A percentile compares a stretch with the other conserved stretches of the same genome.
phyloP scores from a whole-genome alignment of 2,888 invertebrate species.

The Watsonalla cultraria region DNA sequence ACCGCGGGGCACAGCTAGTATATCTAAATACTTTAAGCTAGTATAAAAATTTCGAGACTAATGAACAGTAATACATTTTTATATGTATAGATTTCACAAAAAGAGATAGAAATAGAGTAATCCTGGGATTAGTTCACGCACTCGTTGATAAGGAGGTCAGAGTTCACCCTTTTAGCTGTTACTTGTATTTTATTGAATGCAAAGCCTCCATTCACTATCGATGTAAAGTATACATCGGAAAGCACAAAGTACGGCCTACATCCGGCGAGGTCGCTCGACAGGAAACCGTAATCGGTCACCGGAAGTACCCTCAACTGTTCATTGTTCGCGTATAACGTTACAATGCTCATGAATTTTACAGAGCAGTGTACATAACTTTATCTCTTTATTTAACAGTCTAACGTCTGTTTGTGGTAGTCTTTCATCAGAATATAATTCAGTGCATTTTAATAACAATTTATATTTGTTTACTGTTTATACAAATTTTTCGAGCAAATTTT shows the following conservation, averaged over 20 bases:
- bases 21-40: too few species aligned
- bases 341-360: not conserved
- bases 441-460: not conserved
- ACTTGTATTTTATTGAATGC: not conserved
- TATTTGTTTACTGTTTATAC: too few species aligned
- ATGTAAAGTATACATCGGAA: not conserved
- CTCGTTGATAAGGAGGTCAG: too few species aligned
- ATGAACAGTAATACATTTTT: too few species aligned
- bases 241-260: conserved; percentile 10
- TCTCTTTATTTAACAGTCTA: not conserved
- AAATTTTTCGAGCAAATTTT: too few species aligned
- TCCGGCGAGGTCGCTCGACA: conserved; percentile 31
- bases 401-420: not conserved
- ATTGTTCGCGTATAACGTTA: conserved; percentile 27
- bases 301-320: conserved; percentile 34
- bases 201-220: not conserved
- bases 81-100: too few species aligned
- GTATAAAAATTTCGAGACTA: too few species aligned
- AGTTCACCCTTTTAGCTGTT: too few species aligned
- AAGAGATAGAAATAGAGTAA: too few species aligned
- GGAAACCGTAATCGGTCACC: conserved; percentile 41
- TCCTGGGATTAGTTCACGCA: too few species aligned
- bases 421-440: not conserved
- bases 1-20: too few species aligned
- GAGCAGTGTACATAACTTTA: not conserved